Conservation (phyloP, 2,888 invertebrate genomes). For the Leptopilina syphax region DNA sequence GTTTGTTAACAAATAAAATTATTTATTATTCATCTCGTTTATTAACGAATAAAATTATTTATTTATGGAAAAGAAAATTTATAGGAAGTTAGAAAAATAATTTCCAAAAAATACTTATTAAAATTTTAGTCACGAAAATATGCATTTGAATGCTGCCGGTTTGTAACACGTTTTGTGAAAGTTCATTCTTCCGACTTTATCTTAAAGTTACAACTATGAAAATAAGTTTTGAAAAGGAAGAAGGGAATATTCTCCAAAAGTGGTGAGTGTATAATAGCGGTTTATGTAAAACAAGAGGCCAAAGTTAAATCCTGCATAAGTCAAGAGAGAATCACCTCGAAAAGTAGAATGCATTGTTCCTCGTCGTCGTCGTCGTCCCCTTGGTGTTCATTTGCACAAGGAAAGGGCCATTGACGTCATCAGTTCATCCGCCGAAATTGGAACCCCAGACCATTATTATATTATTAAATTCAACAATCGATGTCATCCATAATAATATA, state of each 20-base stretch:
- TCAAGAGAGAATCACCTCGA: constrained; percentile 17
- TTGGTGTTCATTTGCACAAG: constrained; percentile 23
- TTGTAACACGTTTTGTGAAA: too few relatives aligned
- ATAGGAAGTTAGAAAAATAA: too few relatives aligned
- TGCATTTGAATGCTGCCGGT: not conserved
- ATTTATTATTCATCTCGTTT: too few relatives aligned
- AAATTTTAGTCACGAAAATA: not conserved
- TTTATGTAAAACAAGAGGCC: constrained; percentile 17
- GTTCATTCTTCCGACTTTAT: not conserved
- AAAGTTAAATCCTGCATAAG: constrained; percentile 33
- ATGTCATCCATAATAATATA: not conserved
- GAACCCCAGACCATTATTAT: constrained; percentile 24
- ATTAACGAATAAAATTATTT: too few relatives aligned
- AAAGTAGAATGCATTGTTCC: constrained; percentile 30
- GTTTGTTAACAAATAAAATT: too few relatives aligned
- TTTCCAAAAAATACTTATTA: not conserved
- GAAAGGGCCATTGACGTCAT: constrained; percentile 32
- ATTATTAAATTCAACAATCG: not conserved
- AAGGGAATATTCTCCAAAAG: not conserved
- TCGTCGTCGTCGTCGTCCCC: not conserved
- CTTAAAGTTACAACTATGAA: not conserved
- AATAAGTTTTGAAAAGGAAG: not conserved
- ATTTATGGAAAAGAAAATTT: too few relatives aligned
- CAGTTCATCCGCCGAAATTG: constrained; percentile 23
- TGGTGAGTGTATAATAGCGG: not conserved